A percentile compares a stretch with the other conserved stretches of the same genome.
Conservation (phyloP, 2,797 vertebrate species). For the Masticophis lateralis region DNA sequence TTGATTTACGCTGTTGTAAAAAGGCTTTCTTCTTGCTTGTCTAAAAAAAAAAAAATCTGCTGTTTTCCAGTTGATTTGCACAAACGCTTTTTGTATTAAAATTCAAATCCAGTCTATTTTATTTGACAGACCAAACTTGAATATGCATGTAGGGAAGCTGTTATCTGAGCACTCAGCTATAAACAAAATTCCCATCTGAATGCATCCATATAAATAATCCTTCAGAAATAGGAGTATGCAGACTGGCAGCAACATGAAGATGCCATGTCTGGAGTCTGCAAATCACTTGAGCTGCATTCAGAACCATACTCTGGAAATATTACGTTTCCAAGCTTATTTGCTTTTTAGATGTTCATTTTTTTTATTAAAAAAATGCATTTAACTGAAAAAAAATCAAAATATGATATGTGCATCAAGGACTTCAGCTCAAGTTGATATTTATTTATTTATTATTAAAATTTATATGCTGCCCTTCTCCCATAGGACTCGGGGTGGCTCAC, state of each 20-base stretch:
- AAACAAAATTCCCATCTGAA: background rate
- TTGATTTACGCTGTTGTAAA: background rate
- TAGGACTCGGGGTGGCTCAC: too few species aligned
- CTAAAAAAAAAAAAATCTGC: background rate
- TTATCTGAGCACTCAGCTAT: background rate
- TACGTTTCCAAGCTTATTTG: background rate
- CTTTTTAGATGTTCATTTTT: background rate
- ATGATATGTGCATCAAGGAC: background rate
- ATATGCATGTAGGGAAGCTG: background rate
- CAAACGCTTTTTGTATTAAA: background rate
- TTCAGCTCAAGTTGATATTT: background rate
- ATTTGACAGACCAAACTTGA: background rate
- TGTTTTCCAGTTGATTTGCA: conserved; percentile 4
- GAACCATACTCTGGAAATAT: background rate
- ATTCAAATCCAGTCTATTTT: background rate
- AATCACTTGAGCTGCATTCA: background rate
- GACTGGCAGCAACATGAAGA: background rate
- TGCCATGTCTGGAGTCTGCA: background rate
- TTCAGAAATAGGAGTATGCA: background rate
- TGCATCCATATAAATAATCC: background rate
- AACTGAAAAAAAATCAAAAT: background rate
- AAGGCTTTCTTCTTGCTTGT: background rate
- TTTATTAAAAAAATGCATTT: background rate
- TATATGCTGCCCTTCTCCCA: too few species aligned
- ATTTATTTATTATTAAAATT: too few species aligned